Conservation (phyloP, 2,797 vertebrate species). For the Dicrostonyx torquatus region DNA sequence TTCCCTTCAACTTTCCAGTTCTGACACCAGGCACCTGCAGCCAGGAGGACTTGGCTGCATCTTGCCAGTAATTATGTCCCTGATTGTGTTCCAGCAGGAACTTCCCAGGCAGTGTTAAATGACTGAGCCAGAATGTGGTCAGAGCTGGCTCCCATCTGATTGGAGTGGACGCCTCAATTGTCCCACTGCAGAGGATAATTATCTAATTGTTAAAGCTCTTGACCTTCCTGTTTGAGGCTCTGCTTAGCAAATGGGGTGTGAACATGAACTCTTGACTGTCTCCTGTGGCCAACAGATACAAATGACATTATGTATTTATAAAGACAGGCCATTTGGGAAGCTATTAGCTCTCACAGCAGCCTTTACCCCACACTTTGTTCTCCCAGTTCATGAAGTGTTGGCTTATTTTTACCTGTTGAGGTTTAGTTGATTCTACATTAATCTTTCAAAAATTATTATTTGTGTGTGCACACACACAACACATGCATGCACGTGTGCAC, state of each 20-base stretch:
- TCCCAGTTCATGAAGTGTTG: background rate
- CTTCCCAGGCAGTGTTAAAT: background rate
- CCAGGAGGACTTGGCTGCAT: background rate
- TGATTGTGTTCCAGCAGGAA: background rate
- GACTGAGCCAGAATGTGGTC: background rate
- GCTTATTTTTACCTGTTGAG: background rate
- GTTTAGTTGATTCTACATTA: background rate
- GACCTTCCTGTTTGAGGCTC: slow-evolving; percentile 25
- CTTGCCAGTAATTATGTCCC: background rate
- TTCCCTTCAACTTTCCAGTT: background rate
- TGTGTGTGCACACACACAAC: no score
- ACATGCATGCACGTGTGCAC: background rate
- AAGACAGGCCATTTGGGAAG: background rate
- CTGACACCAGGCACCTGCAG: background rate
- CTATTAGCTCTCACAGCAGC: background rate
- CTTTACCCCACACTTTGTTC: background rate
- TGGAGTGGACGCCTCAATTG: background rate
- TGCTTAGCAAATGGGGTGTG: background rate
- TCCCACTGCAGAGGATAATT: slow-evolving; percentile 7
- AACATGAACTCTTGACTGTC: slow-evolving; percentile 45
- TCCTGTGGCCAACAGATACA: background rate
- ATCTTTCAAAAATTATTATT: background rate
- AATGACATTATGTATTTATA: background rate
- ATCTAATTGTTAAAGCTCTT: slow-evolving; percentile 36
- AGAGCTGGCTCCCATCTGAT: background rate